Percentiles rank a stretch among this genome's conserved stretches.
Conservation (phyloP, 2,113 vertebrate genomes). For the Rhadina sibilatrix region DNA sequence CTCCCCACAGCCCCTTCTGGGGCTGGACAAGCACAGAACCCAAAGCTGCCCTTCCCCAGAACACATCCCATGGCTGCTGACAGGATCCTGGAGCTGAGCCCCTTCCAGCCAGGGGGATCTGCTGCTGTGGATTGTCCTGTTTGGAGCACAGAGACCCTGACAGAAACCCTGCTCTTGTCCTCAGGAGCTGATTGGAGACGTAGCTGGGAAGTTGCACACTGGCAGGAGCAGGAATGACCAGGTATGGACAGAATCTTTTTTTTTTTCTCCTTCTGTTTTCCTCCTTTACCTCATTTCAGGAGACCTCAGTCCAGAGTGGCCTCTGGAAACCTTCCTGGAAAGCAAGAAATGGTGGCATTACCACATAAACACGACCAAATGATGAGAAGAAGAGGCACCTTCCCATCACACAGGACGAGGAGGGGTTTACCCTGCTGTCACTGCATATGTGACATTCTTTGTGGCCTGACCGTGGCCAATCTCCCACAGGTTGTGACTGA, state of each 20-base stretch:
- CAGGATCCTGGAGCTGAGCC: not conserved
- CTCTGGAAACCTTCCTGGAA: not conserved
- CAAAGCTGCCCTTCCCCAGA: not conserved
- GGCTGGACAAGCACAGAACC: not conserved
- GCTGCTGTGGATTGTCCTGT: not conserved
- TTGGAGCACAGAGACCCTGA: not conserved
- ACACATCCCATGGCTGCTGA: not conserved
- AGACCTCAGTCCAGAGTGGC: too few species aligned
- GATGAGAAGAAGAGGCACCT: not conserved
- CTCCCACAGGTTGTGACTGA: constrained; percentile 89
- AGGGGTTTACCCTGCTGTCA: not conserved
- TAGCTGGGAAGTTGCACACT: not conserved
- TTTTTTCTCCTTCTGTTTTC: not conserved
- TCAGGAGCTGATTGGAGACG: not conserved
- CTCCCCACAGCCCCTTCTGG: not conserved
- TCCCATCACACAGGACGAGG: not conserved
- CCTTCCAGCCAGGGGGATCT: not conserved
- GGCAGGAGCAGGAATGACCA: constrained; percentile 72
- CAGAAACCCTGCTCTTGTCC: not conserved
- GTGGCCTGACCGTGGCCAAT: not conserved
- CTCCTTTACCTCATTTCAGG: not conserved
- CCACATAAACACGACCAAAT: not conserved
- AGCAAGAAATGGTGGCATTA: not conserved
- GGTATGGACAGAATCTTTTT: constrained; percentile 49
- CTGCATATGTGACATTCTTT: not conserved